Percentiles rank a stretch among this genome's conserved stretches.
Conservation (phyloP, 1,140 invertebrate species). For the Zaprionus nigranus region DNA sequence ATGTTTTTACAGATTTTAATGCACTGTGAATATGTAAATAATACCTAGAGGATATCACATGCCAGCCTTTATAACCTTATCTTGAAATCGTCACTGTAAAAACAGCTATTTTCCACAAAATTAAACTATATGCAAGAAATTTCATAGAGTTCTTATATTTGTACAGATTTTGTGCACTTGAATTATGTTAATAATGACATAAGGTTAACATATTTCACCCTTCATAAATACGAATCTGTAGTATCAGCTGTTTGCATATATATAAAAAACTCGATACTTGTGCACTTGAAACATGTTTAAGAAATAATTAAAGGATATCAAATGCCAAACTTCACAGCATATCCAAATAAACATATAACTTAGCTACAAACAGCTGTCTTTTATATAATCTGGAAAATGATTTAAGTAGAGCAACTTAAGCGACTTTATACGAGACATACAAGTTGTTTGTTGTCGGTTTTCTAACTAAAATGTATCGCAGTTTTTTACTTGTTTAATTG, state of each 20-base stretch:
- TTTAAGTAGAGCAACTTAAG: not conserved
- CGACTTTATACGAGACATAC: not conserved
- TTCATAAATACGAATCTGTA: too few relatives aligned
- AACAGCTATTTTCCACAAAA: too few relatives aligned
- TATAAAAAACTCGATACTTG: too few relatives aligned
- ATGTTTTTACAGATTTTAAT: not conserved
- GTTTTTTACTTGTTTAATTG: slow-evolving; percentile 33
- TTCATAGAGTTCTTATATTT: too few relatives aligned
- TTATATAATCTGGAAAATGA: not conserved
- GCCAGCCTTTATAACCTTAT: not conserved
- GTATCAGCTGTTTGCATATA: too few relatives aligned
- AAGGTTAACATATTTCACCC: not conserved
- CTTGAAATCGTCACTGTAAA: too few relatives aligned
- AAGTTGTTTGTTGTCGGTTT: slow-evolving; percentile 10
- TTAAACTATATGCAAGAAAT: too few relatives aligned
- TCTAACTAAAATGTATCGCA: slow-evolving; percentile 2
- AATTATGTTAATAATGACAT: not conserved
- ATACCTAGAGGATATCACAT: not conserved
- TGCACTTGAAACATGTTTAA: not conserved
- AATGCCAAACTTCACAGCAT: not conserved
- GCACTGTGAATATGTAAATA: not conserved
- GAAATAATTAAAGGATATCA: not conserved
- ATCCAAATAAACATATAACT: not conserved
- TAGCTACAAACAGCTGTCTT: not conserved
- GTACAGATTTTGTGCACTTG: too few relatives aligned